A percentile compares a stretch with the other conserved stretches of the same genome.
Conservation (phyloP, 2,888 invertebrate species). For the Timandra comae region DNA sequence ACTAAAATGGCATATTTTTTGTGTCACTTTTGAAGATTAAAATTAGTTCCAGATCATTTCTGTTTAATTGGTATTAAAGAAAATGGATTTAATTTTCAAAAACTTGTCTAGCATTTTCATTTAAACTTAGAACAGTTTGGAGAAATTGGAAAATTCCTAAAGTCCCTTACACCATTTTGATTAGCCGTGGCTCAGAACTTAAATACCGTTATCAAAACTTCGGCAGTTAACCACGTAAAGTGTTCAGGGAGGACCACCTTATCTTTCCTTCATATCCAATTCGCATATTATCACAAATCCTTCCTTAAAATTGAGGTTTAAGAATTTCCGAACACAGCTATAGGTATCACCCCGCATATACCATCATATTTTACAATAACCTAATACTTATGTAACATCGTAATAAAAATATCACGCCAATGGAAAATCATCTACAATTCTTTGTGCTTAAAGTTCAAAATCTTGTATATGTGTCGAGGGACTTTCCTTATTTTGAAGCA, state of each 20-base stretch:
- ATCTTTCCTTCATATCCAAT: slow-evolving; percentile 47
- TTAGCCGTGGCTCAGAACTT: slow-evolving; percentile 40
- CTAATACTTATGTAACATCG: slow-evolving; percentile 17
- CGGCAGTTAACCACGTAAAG: slow-evolving; percentile 40
- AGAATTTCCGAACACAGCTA: slow-evolving; percentile 39
- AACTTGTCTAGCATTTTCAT: slow-evolving; percentile 4
- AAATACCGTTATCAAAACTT: slow-evolving; percentile 57
- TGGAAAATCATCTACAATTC: slow-evolving; percentile 21
- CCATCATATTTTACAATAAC: slow-evolving; percentile 44
- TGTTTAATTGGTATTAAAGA: slow-evolving; percentile 3
- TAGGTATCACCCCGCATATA: slow-evolving; percentile 46
- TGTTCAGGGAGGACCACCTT: slow-evolving; percentile 35
- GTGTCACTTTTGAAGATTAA: no score
- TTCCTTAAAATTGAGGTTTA: slow-evolving; percentile 41
- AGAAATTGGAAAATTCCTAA: slow-evolving; percentile 52
- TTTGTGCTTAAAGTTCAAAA: slow-evolving; percentile 12
- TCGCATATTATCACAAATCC: slow-evolving; percentile 59
- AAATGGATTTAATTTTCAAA: slow-evolving; percentile 8
- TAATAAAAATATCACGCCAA: slow-evolving; percentile 13
- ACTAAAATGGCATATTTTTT: no score
- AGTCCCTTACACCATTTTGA: slow-evolving; percentile 41
- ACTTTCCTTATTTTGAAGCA: slow-evolving; percentile 19
- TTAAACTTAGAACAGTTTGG: slow-evolving; percentile 26
- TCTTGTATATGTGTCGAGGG: slow-evolving; percentile 2
- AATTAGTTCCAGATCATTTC: no score